Percentiles rank a stretch among this genome's conserved stretches.
Conservation (phyloP, 2,113 vertebrate genomes). For the Thermophis baileyi region DNA sequence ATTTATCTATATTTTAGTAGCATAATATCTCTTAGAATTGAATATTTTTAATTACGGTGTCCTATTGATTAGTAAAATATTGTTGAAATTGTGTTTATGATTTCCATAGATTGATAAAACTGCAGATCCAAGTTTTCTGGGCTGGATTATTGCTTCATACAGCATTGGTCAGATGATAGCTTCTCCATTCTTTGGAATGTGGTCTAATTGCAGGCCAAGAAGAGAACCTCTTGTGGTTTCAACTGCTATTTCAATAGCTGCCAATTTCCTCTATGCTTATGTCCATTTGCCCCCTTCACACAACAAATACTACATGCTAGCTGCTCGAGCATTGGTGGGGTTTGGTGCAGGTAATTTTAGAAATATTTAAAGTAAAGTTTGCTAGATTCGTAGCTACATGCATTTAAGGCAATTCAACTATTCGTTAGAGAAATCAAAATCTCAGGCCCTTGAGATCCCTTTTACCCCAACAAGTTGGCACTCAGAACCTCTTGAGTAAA, state of each 20-base stretch:
- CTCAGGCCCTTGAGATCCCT: not conserved
- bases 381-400: rapidly evolving
- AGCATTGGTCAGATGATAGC: constrained; percentile 95
- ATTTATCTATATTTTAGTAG: not conserved
- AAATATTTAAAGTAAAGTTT: not conserved
- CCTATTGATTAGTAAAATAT: not conserved
- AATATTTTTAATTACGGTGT: not conserved
- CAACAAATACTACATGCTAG: constrained; percentile 89
- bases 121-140: constrained; percentile 85
- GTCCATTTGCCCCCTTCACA: constrained; percentile 78
- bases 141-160: constrained; percentile 94
- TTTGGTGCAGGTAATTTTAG: constrained; percentile 90
- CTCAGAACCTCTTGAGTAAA: not conserved
- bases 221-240: constrained; percentile 87
- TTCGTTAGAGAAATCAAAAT: not conserved
- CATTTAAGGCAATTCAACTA: not conserved
- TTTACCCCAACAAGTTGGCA: not conserved
- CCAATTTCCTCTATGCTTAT: constrained; percentile 90
- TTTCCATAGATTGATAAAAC: constrained; percentile 80
- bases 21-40: not conserved
- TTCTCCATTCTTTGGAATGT: constrained; percentile 89
- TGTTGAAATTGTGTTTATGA: constrained; percentile 26
- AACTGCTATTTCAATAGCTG: constrained; percentile 83
- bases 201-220: constrained; percentile 90
- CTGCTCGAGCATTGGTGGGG: constrained; percentile 85